phyloP scores from a whole-genome alignment of 2,797 vertebrate species.

The Semaprochilodus insignis region DNA sequence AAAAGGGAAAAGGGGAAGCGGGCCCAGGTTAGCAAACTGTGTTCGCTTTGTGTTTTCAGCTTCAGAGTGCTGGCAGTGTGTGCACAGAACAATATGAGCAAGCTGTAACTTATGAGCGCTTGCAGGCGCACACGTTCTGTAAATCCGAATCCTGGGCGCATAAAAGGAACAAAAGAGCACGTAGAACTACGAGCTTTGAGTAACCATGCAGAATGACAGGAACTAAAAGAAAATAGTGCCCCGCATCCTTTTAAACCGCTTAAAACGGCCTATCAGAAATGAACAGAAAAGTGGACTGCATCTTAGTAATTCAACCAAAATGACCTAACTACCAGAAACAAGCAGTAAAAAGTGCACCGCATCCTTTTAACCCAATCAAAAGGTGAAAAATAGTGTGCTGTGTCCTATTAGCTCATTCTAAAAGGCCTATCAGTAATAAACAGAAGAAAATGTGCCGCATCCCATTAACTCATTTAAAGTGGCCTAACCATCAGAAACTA shows the following conservation, averaged over 20 bases:
- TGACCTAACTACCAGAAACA: no score
- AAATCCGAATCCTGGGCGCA: background rate
- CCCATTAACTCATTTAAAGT: no score
- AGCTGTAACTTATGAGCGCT: constrained; percentile 28
- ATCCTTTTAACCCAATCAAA: background rate
- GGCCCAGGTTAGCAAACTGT: constrained; percentile 54
- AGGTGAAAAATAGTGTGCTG: no score
- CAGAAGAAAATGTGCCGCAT: no score
- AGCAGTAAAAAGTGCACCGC: no score
- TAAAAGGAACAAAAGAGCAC: constrained; percentile 7
- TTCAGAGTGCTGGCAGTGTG: constrained; percentile 27
- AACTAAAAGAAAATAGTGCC: no score
- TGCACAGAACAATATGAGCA: constrained; percentile 40
- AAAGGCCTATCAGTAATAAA: no score
- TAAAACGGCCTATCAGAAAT: no score
- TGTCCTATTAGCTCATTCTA: background rate
- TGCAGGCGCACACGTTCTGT: constrained; percentile 31
- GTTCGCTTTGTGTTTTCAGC: constrained; percentile 44
- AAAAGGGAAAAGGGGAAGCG: constrained; percentile 59
- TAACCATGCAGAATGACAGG: background rate
- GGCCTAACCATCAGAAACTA: no score
- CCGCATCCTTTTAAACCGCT: no score
- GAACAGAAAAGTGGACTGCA: no score
- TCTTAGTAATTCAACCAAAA: no score
- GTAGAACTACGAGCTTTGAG: background rate